Base-by-base conservation (phyloP, 2,888 invertebrate genomes). In the Drosophila melanosoma region DNA sequence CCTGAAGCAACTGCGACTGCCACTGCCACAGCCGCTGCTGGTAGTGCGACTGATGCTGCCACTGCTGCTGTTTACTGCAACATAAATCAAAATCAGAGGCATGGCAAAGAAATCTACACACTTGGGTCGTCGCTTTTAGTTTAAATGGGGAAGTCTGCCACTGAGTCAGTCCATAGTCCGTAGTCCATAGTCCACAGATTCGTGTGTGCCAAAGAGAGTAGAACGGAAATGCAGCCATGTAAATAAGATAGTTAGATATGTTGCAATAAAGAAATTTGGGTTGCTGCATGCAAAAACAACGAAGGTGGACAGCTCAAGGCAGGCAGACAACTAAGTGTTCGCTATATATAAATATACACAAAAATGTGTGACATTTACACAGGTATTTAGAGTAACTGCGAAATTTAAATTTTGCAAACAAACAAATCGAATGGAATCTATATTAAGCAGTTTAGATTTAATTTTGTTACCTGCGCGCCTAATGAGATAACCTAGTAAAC, bases 81-180 rank as follows among this genome's bases (percentile, higher is more conserved):
- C 87, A 87, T 88, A 87, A 88, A 87, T 87, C 87, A 87, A 86
- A 87, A 83, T 88, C 78, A 86, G 79, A 86, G 81, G 74, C 85
- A 81, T 69, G 71, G 49, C 65, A 81, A 62, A 81, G 67, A 76
- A 76, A 72, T 67, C 70, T 74, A 62, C 78, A 77, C 73, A 58
- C 66, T 69, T 63, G 57, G 62, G 63, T 57, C 61, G 49, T 56
- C 38, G 51, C 69, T 67, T 57, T 69, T 49, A 48, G 60, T 64
- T 40, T 67, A 35, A 60, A 38, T 35, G 32, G 20, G 12, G 40
- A n/a, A 10, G 53, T 33, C 17, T 11, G 38, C 38, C 15, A 12
- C 17, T 15, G 40, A 33, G 58, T 5, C 36, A 36, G 49, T 36
- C 23, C 15, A 23, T 12, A 59, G 33, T 61, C 29, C 11, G n/a